Evolutionary conservation across 1,140 invertebrate species (phyloP).

Genomic region (Harlomillsia oculata): DNA sequence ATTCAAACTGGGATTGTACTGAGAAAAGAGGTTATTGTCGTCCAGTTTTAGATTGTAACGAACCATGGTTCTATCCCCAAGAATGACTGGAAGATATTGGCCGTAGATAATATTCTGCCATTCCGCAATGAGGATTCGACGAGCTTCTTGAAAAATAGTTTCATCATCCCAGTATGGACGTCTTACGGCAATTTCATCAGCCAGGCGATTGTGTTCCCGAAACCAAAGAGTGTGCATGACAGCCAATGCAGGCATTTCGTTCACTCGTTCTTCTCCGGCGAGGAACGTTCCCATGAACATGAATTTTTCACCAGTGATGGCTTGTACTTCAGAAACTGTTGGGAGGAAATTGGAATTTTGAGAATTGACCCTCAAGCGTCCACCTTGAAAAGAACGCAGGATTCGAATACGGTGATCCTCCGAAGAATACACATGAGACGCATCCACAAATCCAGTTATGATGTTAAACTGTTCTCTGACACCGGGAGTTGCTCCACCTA

Average conservation of each 20-base stretch:
- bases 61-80: conserved; percentile 54
- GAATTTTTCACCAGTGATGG: conserved; percentile 41
- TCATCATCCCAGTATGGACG: conserved; percentile 51
- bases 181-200: conserved; percentile 58
- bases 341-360: conserved; percentile 38
- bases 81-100: conserved; percentile 41
- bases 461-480: conserved; percentile 70
- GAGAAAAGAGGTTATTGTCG: conserved; percentile 41
- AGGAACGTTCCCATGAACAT: conserved; percentile 41
- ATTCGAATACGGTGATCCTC: conserved; percentile 45
- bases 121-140: conserved; percentile 43
- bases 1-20: conserved; percentile 73
- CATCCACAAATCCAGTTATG: conserved; percentile 67
- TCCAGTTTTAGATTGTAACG: conserved; percentile 69
- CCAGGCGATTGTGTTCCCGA: conserved; percentile 75
- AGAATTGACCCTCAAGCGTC: conserved; percentile 40
- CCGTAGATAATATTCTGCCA: conserved; percentile 42
- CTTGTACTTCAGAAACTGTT: conserved; percentile 38
- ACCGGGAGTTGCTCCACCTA: conserved; percentile 40
- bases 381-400: conserved; percentile 40
- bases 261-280: conserved; percentile 51
- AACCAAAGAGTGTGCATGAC: conserved; percentile 85
- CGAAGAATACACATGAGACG: conserved; percentile 66
- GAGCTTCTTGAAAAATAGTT: conserved; percentile 39
- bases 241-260: conserved; percentile 79